These are phyloP conservation scores for Bradypus variegatus DNA, from an alignment of 2,797 vertebrate genomes.

Conservation along the genomic window DNA sequence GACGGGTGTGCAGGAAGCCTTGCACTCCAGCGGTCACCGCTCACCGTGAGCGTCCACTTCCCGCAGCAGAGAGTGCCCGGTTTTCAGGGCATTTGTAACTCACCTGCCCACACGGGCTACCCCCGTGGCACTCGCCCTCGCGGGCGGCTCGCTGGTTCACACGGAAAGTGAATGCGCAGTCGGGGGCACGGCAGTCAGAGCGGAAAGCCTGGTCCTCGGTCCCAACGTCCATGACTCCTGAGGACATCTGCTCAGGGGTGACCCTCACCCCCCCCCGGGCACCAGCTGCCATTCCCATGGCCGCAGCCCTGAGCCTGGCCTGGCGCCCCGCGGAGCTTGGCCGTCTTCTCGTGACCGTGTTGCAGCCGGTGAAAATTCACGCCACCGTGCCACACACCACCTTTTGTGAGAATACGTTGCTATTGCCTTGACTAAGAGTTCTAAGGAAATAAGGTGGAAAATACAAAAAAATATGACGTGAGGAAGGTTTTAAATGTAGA, in stretches of 20 bases:
- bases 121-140: no score
- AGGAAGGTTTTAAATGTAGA: not conserved
- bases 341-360: conserved; percentile 65
- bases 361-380: conserved; percentile 49
- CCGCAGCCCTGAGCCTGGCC: no score
- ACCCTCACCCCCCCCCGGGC: no score
- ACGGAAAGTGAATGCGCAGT: no score
- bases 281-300: no score
- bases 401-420: conserved; percentile 4
- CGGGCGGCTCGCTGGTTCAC: no score
- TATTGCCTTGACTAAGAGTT: conserved; percentile 43
- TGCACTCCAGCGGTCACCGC: not conserved
- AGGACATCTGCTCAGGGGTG: no score
- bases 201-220: no score
- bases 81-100: conserved; percentile 13
- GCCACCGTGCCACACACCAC: not conserved
- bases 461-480: not conserved
- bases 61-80: not conserved
- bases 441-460: conserved; percentile 39
- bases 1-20: not conserved
- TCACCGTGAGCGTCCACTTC: not conserved
- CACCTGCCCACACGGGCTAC: no score
- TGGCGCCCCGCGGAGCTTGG: not conserved
- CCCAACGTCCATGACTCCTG: no score
- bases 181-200: no score